Percentiles rank a stretch among this genome's conserved stretches.
Evolutionary conservation across 1,140 invertebrate species (phyloP).

Genomic region (Drosophila ercepeae): DNA sequence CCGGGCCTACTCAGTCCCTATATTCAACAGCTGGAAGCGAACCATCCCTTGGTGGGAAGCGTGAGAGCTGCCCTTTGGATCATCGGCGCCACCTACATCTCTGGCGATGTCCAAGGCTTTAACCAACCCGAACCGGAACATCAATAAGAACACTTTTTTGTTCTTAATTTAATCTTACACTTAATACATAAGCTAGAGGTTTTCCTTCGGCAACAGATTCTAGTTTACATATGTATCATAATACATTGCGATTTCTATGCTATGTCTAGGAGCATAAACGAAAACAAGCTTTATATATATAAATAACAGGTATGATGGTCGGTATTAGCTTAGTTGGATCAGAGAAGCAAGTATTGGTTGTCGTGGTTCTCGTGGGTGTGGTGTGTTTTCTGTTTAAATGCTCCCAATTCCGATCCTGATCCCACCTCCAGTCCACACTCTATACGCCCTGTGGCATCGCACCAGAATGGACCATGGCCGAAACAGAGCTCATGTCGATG

Average conservation of each 20-base stretch:
- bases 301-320: conserved; percentile 53
- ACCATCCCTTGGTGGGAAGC: conserved; percentile 44
- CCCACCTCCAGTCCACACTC: neutral
- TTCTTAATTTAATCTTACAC: conserved; percentile 35
- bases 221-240: conserved; percentile 43
- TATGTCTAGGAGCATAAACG: conserved; percentile 50
- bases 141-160: conserved; percentile 16
- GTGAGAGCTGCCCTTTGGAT: conserved; percentile 54
- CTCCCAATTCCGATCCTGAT: conserved; percentile 13
- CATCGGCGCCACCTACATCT: conserved; percentile 55
- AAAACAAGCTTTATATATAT: conserved; percentile 56
- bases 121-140: conserved; percentile 21
- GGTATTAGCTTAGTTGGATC: conserved; percentile 46
- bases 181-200: conserved; percentile 33
- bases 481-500: conserved; percentile 84
- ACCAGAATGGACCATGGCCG: conserved; percentile 60
- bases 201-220: conserved; percentile 47
- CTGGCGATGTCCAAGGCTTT: conserved; percentile 61
- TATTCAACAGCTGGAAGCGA: conserved; percentile 40
- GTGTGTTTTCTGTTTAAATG: conserved; percentile 39
- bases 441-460: conserved; percentile 44
- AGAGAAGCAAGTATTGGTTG: conserved; percentile 7
- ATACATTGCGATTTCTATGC: conserved; percentile 44
- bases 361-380: neutral
- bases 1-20: conserved; percentile 44